These are phyloP conservation scores for Actinia tenebrosa DNA, from an alignment of 64 coral and sea anemone species.

Conservation along the genomic window DNA sequence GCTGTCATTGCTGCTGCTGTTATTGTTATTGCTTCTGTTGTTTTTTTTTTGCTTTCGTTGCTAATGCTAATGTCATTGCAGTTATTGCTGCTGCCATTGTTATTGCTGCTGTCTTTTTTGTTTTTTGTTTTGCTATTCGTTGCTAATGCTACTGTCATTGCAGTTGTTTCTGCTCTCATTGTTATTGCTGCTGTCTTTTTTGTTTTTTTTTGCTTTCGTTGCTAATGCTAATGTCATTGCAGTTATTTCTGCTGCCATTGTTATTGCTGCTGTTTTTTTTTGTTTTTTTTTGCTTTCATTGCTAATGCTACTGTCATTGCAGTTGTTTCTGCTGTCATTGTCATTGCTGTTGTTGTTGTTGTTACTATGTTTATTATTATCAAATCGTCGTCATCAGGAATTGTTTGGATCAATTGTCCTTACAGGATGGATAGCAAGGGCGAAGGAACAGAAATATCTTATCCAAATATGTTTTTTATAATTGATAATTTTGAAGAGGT, in stretches of 20 bases:
- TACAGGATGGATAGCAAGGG: constrained; percentile 92
- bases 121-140: too few relatives aligned
- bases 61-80: neutral
- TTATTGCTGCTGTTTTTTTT: neutral
- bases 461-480: constrained; percentile 91
- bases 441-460: constrained; percentile 75
- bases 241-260: neutral
- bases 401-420: neutral
- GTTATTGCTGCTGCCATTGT: neutral
- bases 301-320: too few relatives aligned
- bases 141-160: too few relatives aligned
- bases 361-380: neutral
- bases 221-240: too few relatives aligned
- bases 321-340: neutral
- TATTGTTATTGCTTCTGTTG: neutral
- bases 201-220: too few relatives aligned
- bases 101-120: neutral
- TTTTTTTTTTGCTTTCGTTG: too few relatives aligned
- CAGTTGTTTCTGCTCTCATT: neutral
- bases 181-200: neutral
- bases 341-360: neutral
- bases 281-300: neutral
- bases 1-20: too few relatives aligned
- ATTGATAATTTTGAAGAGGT: constrained; percentile 96
- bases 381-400: neutral